These are phyloP conservation scores for Calliphora vomitoria DNA, from an alignment of 2,888 invertebrate genomes.

Conservation along the genomic window DNA sequence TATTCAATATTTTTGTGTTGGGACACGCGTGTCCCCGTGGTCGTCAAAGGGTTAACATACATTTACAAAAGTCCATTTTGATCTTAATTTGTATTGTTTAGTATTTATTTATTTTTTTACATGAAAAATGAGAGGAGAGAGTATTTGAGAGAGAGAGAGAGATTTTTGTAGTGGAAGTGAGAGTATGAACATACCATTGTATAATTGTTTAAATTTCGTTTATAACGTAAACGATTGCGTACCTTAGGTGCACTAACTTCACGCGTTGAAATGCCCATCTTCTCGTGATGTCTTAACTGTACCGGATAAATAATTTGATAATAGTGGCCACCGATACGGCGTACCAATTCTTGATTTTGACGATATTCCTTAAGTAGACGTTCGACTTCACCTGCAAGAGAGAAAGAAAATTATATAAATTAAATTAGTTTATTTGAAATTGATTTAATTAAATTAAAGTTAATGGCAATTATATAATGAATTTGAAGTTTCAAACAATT, in stretches of 20 bases:
- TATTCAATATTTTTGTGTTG: too few relatives aligned
- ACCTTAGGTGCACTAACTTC: conserved; percentile 96
- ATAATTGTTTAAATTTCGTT: conserved; percentile 85
- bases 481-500: too few relatives aligned
- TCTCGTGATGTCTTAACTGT: conserved; percentile 96
- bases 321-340: conserved; percentile 95
- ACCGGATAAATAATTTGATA: conserved; percentile 98
- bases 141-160: conserved; percentile 54
- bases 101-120: not conserved
- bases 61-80: not conserved
- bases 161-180: conserved; percentile 70
- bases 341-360: conserved; percentile 96
- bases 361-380: conserved; percentile 94
- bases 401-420: not conserved
- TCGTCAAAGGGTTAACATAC: too few relatives aligned
- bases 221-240: conserved; percentile 85
- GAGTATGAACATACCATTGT: conserved; percentile 85
- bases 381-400: conserved; percentile 92
- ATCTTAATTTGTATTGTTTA: not conserved
- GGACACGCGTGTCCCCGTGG: too few relatives aligned
- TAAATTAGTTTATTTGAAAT: too few relatives aligned
- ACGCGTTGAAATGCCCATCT: conserved; percentile 97
- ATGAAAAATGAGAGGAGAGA: conserved; percentile 60
- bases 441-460: too few relatives aligned
- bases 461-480: too few relatives aligned